Base-by-base conservation (phyloP, 2,113 vertebrate genomes). In the Taxidea taxus region DNA sequence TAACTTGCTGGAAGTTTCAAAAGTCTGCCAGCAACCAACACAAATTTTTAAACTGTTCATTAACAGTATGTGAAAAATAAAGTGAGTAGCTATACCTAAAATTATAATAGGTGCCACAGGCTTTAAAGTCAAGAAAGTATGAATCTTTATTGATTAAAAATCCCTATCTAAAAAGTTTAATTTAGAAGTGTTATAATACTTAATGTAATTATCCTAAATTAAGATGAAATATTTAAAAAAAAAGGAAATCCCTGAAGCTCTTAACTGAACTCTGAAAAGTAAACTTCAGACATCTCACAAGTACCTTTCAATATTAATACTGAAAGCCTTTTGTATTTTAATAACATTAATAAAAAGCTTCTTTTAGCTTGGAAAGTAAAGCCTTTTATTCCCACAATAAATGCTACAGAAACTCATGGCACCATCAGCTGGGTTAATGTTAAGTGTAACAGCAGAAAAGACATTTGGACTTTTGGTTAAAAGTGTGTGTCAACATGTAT, bases 1-100 rank as follows among this genome's bases (percentile, higher is more conserved):
- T 87, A 87, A 78, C 68, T 72, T 87, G 49, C 37, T 92, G 10
- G 66, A 97, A 93, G n/a, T 78, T 92, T 78, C 44, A 77, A 47
- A 91, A 85, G 37, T 72, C 29, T 95, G 58, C 58, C 44, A 95
- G 66, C 2, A 8, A 85, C 21, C 2, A 94, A 25, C 23, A 94
- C 31, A 91, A 93, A 96, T 13, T 70, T 90, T 83, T 58, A 91
- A 88, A 93, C 9, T 70, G 29, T n/a, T 75, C 47, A 92, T 47
- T 87, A 89, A 82, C 16, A 77, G 4, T 31, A 81, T 66, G 4
- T 89, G n/a, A 91, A 70, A 62, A 93, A 92, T 49, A 60, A 70
- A 86, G 18, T 90, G 58, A 94, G 20, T 47, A 15, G 39, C 56
- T 86, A n/a, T 29, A 66, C 66, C 56, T 54, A 93, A 13, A 82